Conservation (phyloP, 2,888 invertebrate genomes). For the Tenthredo amoena region DNA sequence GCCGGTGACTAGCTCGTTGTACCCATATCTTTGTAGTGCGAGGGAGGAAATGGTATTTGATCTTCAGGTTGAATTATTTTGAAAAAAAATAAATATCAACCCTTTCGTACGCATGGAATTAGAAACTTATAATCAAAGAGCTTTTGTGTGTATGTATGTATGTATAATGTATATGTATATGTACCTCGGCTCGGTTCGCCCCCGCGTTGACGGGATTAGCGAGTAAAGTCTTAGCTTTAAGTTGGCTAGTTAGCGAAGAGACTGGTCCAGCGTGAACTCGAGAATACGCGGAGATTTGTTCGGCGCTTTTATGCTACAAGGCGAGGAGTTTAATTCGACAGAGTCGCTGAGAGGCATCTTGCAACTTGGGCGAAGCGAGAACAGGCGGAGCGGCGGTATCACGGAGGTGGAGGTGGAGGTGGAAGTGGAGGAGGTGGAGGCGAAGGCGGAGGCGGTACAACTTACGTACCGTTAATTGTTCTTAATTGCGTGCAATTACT, state of each 20-base stretch:
- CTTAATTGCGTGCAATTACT: conserved; percentile 75
- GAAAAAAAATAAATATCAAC: neutral
- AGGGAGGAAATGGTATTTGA: too few relatives aligned
- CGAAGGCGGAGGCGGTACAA: conserved; percentile 36
- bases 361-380: neutral
- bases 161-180: too few relatives aligned
- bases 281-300: conserved; percentile 24
- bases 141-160: neutral
- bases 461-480: conserved; percentile 68
- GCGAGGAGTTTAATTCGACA: conserved; percentile 38
- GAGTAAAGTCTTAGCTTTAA: conserved; percentile 7
- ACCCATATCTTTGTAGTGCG: neutral
- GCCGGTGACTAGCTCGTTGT: neutral
- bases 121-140: neutral
- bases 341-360: conserved; percentile 28
- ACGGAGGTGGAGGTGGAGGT: neutral
- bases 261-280: conserved; percentile 9
- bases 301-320: conserved; percentile 29
- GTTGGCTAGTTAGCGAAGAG: conserved; percentile 26
- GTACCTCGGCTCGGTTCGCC: neutral
- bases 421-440: neutral
- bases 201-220: conserved; percentile 7
- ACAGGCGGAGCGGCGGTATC: neutral
- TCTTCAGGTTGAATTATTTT: neutral
- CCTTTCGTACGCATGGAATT: too few relatives aligned